Evolutionary conservation across 2,797 vertebrate genomes (phyloP), one percentile per base, ranked within the genome.

Genomic region (Tangara arthus): DNA sequence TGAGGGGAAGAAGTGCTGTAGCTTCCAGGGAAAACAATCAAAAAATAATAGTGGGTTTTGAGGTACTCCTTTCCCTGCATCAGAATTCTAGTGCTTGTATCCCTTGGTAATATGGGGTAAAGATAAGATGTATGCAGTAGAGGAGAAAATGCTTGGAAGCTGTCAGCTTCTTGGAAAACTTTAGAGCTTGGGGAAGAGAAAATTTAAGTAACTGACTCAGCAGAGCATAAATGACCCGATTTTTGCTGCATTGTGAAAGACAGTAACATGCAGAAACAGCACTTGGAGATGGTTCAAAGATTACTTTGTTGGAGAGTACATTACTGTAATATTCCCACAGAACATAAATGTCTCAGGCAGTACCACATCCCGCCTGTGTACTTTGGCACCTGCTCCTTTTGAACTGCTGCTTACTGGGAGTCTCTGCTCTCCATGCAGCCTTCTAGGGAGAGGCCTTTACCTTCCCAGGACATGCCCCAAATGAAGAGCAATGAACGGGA

Each of bases 171-270:
- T 78, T 94, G 66, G 82, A 83, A 82, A 87, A n/a, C 52, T 75
- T 89, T 4, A 56, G 44, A 21, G 42, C 63, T 82, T 69, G 77
- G 66, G 93, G 82, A 95, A 86, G 90, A 96, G 73, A 61, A 90
- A 90, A 84, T 78, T 59, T 46, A 86, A 94, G 77, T 76, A 89
- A 93, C 95, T 94, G 93, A 96, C 90, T 95, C 93, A 95, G 90
- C 94, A 96, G 90, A 94, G 80, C 73, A 90, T 59, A 89, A 89
- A 71, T 70, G 90, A 89, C 88, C 88, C 6, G 52, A 87, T 91
- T 96, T 90, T 93, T 95, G 65, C 77, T 88, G 73, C 63, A 72
- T 89, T 96, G 92, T 96, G 93, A 89, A 95, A 95, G 94, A 84
- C 82, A 59, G 80, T 83, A 93, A 94, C 32, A 83, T 84, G 93